Evolutionary conservation across 2,888 invertebrate genomes (phyloP).

Genomic region (Alloplasta piceator): DNA sequence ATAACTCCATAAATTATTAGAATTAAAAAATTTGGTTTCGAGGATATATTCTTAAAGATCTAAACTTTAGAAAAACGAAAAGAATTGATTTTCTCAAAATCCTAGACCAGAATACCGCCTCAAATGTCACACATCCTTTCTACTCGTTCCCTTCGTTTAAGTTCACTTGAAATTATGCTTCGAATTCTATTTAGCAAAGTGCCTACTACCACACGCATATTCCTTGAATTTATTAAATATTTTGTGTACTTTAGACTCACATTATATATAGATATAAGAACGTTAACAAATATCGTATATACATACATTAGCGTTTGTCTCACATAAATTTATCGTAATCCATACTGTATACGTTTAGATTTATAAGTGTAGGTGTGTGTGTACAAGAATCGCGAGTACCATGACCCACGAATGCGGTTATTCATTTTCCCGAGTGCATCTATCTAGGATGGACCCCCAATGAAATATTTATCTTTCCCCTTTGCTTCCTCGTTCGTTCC

Average conservation of each 20-base stretch:
- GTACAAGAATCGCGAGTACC: conserved; percentile 53
- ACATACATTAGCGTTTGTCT: conserved; percentile 41
- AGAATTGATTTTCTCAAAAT: no score
- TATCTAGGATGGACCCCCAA: conserved; percentile 62
- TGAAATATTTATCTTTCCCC: conserved; percentile 63
- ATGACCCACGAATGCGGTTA: conserved; percentile 59
- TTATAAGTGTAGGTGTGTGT: neutral
- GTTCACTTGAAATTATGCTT: conserved; percentile 40
- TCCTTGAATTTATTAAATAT: conserved; percentile 15
- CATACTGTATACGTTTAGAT: conserved; percentile 36
- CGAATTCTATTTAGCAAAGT: conserved; percentile 41
- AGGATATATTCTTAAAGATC: no score
- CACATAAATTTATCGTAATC: conserved; percentile 61
- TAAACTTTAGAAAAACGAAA: no score
- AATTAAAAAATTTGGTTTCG: no score
- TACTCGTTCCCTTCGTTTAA: conserved; percentile 1
- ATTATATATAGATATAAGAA: conserved; percentile 1
- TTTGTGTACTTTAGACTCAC: conserved; percentile 48
- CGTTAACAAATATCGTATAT: no score
- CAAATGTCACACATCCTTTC: neutral
- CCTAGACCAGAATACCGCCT: no score
- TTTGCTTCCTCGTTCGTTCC: conserved; percentile 63
- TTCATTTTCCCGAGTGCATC: conserved; percentile 64
- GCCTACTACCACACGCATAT: conserved; percentile 1
- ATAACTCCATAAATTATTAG: no score